phyloP scores from a whole-genome alignment of 2,888 invertebrate species.

The Petrolisthes cinctipes region DNA sequence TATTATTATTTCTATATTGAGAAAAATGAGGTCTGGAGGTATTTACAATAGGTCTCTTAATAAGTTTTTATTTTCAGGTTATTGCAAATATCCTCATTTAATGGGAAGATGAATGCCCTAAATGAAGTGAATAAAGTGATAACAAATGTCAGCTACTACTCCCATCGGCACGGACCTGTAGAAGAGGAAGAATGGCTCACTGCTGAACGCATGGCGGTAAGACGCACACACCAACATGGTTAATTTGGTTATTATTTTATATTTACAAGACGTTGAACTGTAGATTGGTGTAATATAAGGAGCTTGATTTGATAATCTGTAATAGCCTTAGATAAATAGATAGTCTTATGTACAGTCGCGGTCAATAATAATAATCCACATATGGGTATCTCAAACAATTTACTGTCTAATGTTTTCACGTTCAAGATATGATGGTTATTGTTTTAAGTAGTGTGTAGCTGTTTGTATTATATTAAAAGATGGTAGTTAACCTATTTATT shows the following conservation, averaged over 20 bases:
- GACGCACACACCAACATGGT: constrained; percentile 68
- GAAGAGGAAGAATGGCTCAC: constrained; percentile 93
- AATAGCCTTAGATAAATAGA: no score
- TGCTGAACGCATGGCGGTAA: constrained; percentile 92
- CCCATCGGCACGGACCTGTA: constrained; percentile 68
- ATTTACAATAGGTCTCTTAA: constrained; percentile 49
- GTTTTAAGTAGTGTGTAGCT: no score
- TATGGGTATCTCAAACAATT: no score
- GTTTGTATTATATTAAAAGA: no score
- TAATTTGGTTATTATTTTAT: background rate
- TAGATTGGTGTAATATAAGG: background rate
- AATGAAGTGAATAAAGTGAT: constrained; percentile 96
- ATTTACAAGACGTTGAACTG: background rate
- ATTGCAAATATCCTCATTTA: constrained; percentile 96
- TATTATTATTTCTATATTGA: no score
- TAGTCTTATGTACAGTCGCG: no score
- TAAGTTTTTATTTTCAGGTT: constrained; percentile 73
- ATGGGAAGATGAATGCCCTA: constrained; percentile 98
- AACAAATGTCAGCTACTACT: constrained; percentile 66
- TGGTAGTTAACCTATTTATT: no score
- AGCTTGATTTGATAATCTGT: background rate
- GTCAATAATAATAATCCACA: no score
- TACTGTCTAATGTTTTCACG: no score
- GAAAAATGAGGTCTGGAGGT: background rate
- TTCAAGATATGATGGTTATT: no score